Conservation (phyloP, 23 tunicate genomes). For the Trididemnum nubilum region DNA sequence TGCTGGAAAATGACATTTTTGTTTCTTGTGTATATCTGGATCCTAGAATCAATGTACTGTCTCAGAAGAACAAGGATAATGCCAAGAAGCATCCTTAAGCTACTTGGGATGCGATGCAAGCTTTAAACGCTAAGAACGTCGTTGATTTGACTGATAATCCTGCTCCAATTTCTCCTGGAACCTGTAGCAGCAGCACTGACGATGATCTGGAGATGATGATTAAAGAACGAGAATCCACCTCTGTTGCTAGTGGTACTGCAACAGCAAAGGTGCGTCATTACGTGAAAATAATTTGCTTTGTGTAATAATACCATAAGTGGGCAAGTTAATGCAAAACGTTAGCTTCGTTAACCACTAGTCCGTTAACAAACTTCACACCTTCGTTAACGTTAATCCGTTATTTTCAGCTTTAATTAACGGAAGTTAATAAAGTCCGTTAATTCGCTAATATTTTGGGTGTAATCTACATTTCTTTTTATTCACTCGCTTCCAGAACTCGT, state of each 20-base stretch:
- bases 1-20: not conserved
- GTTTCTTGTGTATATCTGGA: slow-evolving; percentile 4
- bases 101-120: not conserved
- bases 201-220: not conserved
- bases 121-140: not conserved
- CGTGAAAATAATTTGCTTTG: not conserved
- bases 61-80: not conserved
- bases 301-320: no score
- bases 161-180: not conserved
- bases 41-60: slow-evolving; percentile 10
- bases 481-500: no score
- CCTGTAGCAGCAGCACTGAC: slow-evolving; percentile 4
- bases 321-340: no score
- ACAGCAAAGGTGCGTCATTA: not conserved
- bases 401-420: no score
- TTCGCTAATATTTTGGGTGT: no score
- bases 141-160: not conserved
- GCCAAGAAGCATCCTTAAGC: not conserved
- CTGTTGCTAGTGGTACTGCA: slow-evolving; percentile 2
- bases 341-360: no score
- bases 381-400: no score
- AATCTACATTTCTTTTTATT: no score
- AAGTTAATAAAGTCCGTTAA: no score
- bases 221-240: not conserved
- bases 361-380: no score